phyloP scores from a whole-genome alignment of 2,888 invertebrate species.

The Sinopyrophorus schimmeli region DNA sequence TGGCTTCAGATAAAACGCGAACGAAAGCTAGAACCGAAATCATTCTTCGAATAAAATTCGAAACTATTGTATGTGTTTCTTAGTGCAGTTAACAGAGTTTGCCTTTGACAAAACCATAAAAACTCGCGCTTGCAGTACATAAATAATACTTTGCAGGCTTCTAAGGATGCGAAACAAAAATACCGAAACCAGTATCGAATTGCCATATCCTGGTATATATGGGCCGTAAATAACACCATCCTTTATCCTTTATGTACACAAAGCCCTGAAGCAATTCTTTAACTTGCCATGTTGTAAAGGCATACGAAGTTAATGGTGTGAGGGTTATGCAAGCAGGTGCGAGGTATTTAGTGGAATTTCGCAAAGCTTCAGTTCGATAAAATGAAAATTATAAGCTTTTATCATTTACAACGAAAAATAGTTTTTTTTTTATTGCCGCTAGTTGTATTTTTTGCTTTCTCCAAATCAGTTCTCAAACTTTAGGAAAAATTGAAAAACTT shows the following conservation, averaged over 20 bases:
- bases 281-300: slow-evolving; percentile 20
- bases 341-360: slow-evolving; percentile 13
- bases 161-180: slow-evolving; percentile 22
- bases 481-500: too few species aligned
- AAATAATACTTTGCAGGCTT: slow-evolving; percentile 15
- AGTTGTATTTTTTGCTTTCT: too few species aligned
- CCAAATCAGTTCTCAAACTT: too few species aligned
- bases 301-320: slow-evolving; percentile 12
- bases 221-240: slow-evolving; percentile 21
- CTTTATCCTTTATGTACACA: slow-evolving; percentile 24
- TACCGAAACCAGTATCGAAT: slow-evolving; percentile 22
- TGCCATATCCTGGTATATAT: slow-evolving; percentile 24
- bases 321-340: slow-evolving; percentile 18
- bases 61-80: too few species aligned
- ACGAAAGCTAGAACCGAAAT: too few species aligned
- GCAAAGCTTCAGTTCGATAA: too few species aligned
- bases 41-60: too few species aligned
- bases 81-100: too few species aligned
- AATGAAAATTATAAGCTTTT: too few species aligned
- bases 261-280: slow-evolving; percentile 19
- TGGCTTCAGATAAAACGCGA: too few species aligned
- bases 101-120: slow-evolving; percentile 4
- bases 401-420: too few species aligned
- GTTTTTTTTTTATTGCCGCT: too few species aligned
- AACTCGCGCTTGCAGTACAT: slow-evolving; percentile 9